Evolutionary conservation across 2,113 vertebrate genomes (phyloP).

Genomic region (Cyanoramphus novaezelandiae): DNA sequence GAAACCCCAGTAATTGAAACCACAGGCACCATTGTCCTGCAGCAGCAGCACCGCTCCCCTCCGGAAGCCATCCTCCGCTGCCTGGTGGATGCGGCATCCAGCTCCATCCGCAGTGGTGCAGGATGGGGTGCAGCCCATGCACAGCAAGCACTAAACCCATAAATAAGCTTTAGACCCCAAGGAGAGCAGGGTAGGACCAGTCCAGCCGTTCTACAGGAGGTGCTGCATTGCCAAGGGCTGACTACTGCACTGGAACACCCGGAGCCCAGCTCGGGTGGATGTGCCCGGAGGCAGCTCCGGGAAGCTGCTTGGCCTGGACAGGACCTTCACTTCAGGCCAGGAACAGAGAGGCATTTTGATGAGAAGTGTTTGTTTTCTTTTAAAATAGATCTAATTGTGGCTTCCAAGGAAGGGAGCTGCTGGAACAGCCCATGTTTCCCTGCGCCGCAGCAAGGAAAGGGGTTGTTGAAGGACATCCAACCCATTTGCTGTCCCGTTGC

Average conservation of each 20-base stretch:
- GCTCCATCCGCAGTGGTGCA: not conserved
- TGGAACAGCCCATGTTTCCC: not conserved
- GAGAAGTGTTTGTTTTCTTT: constrained; percentile 33
- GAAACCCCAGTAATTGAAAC: not conserved
- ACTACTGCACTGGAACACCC: not conserved
- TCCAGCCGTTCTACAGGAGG: not conserved
- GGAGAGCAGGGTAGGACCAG: not conserved
- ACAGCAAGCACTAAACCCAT: rapidly evolving
- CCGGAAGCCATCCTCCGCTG: not conserved
- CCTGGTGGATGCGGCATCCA: rapidly evolving
- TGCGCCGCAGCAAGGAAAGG: not conserved
- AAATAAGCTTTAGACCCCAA: not conserved
- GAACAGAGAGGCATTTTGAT: not conserved
- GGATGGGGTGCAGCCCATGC: not conserved
- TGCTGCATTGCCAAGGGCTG: not conserved
- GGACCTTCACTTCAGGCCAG: not conserved
- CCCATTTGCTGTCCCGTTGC: not conserved
- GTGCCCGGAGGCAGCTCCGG: not conserved
- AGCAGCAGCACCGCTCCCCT: not conserved
- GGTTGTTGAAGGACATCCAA: not conserved
- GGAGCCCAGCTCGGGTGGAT: not conserved
- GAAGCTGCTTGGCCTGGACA: not conserved
- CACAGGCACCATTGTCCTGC: not conserved
- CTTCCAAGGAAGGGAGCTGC: not conserved
- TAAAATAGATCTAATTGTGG: constrained; percentile 25